These are phyloP conservation scores for Microctonus hyperodae DNA, from an alignment of 2,888 invertebrate genomes.

Conservation along the genomic window DNA sequence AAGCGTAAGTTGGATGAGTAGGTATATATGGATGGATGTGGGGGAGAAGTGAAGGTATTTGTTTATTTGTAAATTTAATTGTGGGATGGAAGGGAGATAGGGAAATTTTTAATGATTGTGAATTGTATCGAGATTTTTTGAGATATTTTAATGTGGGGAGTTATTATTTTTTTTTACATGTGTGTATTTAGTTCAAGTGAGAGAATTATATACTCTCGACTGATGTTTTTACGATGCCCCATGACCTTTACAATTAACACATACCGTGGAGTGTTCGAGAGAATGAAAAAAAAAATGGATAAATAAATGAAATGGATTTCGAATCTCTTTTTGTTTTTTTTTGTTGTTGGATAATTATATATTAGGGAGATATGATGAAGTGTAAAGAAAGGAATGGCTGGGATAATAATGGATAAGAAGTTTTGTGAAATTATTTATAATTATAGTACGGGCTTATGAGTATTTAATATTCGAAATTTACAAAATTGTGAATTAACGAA, in stretches of 20 bases:
- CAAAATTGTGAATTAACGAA: no score
- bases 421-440: no score
- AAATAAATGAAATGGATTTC: no score
- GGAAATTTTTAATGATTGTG: background rate
- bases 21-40: background rate
- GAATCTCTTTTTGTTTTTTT: no score
- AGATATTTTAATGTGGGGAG: background rate
- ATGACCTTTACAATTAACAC: constrained; percentile 5
- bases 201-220: background rate
- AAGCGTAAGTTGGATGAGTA: background rate
- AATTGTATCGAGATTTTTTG: background rate
- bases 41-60: background rate
- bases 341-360: background rate
- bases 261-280: background rate
- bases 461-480: no score
- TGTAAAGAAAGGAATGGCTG: background rate
- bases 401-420: no score
- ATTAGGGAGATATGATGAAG: background rate
- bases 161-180: background rate
- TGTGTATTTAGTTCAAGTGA: background rate
- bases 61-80: background rate
- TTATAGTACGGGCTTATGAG: no score
- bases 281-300: no score
- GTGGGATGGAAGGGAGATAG: background rate
- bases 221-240: background rate